phyloP scores from a whole-genome alignment of 2,113 vertebrate species.

The Pterocles orientalis region DNA sequence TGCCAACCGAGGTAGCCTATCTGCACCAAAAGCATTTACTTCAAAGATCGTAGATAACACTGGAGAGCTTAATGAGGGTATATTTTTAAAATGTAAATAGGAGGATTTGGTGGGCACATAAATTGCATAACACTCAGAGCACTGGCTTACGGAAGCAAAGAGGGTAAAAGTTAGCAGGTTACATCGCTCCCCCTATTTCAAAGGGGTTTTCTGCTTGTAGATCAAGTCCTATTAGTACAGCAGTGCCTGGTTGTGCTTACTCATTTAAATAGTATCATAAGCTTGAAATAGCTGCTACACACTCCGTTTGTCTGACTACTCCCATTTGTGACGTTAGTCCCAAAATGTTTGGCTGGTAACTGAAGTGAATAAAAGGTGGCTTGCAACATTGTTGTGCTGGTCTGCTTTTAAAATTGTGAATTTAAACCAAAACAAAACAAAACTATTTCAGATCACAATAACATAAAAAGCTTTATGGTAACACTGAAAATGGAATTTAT shows the following conservation, averaged over 20 bases:
- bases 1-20: slow-evolving; percentile 34
- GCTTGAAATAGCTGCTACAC: not conserved
- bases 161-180: not conserved
- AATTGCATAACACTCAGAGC: slow-evolving; percentile 8
- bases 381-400: not conserved
- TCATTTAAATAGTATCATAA: not conserved
- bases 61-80: not conserved
- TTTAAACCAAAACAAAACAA: not conserved
- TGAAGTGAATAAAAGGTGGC: not conserved
- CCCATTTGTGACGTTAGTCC: not conserved
- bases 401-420: not conserved
- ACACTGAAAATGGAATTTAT: slow-evolving; percentile 22
- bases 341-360: not conserved
- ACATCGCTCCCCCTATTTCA: rapidly evolving
- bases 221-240: not conserved
- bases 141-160: not conserved
- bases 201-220: not conserved
- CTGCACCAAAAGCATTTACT: slow-evolving; percentile 36
- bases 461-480: slow-evolving; percentile 15
- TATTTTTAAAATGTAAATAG: slow-evolving; percentile 46
- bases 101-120: not conserved
- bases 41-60: slow-evolving; percentile 21
- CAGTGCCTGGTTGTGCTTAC: not conserved
- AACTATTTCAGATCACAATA: not conserved
- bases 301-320: not conserved